A percentile compares a stretch with the other conserved stretches of the same genome.
Conservation (phyloP, 2,113 vertebrate species). For the Pseudorectes ferrugineus region DNA sequence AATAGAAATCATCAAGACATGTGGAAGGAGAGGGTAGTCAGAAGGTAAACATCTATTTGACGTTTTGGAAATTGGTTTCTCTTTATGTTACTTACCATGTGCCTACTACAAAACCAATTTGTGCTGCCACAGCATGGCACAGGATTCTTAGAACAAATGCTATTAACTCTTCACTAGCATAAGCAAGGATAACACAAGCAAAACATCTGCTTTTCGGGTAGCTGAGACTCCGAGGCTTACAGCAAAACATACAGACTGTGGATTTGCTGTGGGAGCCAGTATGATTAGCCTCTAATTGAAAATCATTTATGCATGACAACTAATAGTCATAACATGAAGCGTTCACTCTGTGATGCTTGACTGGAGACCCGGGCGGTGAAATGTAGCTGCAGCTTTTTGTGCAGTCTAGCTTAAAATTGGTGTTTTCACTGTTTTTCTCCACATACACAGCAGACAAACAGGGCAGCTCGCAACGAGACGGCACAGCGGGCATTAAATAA, state of each 20-base stretch:
- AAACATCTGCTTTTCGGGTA: background rate
- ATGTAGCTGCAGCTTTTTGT: too few species aligned
- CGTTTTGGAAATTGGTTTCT: background rate
- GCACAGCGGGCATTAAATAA: background rate
- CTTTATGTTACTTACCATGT: background rate
- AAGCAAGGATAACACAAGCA: background rate
- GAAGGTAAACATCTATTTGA: background rate
- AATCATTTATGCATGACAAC: background rate
- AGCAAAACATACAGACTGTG: accelerated
- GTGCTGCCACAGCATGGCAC: accelerated
- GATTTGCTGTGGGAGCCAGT: background rate
- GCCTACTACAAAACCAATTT: background rate
- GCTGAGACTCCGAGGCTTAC: too few species aligned
- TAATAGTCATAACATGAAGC: background rate
- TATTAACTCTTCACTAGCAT: background rate
- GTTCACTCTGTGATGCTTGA: accelerated
- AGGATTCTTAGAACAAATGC: background rate
- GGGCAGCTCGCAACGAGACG: background rate
- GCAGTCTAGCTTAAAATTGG: background rate
- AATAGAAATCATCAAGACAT: background rate
- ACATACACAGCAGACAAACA: background rate
- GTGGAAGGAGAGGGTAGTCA: background rate
- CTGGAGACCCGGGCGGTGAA: background rate
- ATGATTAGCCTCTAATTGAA: background rate
- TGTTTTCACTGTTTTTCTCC: background rate